Percentiles rank a stretch among this genome's conserved stretches.
Conservation (phyloP, 2,888 invertebrate species). For the Andrena bicolor region DNA sequence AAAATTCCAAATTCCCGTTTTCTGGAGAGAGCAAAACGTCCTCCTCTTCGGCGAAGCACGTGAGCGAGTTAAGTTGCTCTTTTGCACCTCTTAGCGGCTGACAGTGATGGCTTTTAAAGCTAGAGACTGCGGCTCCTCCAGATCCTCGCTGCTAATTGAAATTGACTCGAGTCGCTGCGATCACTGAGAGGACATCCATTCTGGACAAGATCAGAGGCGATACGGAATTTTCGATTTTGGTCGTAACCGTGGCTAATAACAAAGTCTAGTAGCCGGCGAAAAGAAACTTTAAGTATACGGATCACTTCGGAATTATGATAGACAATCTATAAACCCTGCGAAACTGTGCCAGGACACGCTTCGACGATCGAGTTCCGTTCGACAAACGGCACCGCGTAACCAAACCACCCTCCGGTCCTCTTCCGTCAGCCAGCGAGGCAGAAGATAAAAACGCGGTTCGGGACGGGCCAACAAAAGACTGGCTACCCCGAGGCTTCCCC, state of each 20-base stretch:
- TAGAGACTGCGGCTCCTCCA: neutral
- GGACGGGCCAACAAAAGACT: conserved; percentile 10
- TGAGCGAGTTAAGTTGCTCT: neutral
- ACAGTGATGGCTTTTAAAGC: neutral
- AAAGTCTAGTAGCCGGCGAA: too few relatives aligned
- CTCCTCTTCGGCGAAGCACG: neutral
- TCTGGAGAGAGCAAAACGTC: conserved; percentile 35
- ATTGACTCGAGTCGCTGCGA: neutral
- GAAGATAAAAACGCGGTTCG: conserved; percentile 21
- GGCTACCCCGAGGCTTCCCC: neutral
- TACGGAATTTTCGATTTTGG: too few relatives aligned
- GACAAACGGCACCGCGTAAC: conserved; percentile 18
- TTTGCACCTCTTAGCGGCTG: neutral
- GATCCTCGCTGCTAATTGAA: neutral
- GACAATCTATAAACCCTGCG: neutral
- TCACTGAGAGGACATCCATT: neutral
- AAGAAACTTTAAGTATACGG: too few relatives aligned
- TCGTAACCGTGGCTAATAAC: too few relatives aligned
- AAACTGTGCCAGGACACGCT: neutral
- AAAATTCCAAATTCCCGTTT: conserved; percentile 52
- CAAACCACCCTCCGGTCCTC: neutral
- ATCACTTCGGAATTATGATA: neutral
- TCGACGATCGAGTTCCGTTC: conserved; percentile 12
- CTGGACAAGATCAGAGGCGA: too few relatives aligned
- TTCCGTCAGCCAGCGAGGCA: conserved; percentile 4